Percentiles rank a stretch among this genome's conserved stretches.
phyloP scores from a whole-genome alignment of 2,888 invertebrate genomes.

The Agrotis segetum region DNA sequence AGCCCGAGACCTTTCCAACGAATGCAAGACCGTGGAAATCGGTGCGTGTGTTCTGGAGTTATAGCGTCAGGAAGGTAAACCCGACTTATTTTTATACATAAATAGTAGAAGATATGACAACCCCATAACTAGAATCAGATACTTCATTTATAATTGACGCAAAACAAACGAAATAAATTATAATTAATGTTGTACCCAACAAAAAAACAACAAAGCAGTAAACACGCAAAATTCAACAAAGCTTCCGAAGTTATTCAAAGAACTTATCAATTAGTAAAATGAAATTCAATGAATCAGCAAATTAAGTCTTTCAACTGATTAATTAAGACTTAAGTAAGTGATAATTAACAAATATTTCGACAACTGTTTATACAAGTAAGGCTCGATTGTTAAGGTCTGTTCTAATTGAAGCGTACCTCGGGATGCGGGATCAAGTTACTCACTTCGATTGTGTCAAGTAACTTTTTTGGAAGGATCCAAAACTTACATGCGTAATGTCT shows the following conservation, averaged over 20 bases:
- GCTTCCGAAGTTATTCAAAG: slow-evolving; percentile 6
- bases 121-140: no score
- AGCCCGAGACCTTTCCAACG: no score
- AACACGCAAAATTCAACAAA: neutral
- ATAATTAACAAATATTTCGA: slow-evolving; percentile 19
- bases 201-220: neutral
- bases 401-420: neutral
- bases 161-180: neutral
- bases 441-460: neutral
- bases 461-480: neutral
- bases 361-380: slow-evolving; percentile 21
- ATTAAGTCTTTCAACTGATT: slow-evolving; percentile 1
- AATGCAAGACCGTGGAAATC: no score
- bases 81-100: no score
- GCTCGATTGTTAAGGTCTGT: neutral
- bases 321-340: slow-evolving; percentile 18
- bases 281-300: slow-evolving; percentile 15
- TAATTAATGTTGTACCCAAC: neutral
- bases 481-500: neutral
- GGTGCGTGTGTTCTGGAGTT: no score
- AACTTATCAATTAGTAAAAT: neutral
- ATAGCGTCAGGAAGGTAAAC: no score
- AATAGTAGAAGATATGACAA: no score
- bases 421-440: no score
- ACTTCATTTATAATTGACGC: neutral